Evolutionary conservation across 2,113 vertebrate species (phyloP).

Genomic region (Oreocharis arfaki): DNA sequence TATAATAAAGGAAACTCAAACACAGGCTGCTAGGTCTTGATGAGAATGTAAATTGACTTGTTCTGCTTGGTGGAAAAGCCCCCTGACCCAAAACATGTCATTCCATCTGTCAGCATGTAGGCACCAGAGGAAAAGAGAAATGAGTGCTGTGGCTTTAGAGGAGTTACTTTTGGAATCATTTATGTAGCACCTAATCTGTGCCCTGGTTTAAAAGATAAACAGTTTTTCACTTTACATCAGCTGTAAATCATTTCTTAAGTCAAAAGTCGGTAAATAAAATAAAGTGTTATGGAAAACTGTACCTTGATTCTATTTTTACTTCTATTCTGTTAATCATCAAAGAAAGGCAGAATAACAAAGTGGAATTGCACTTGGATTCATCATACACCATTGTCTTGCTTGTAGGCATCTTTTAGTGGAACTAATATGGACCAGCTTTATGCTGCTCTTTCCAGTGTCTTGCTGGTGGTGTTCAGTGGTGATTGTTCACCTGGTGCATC

Average conservation of each 20-base stretch:
- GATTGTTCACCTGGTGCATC: not conserved
- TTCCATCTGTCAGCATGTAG: constrained; percentile 37
- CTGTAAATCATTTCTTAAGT: not conserved
- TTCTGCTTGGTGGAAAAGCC: constrained; percentile 56
- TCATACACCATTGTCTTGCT: not conserved
- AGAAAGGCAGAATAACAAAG: not conserved
- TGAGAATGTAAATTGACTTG: constrained; percentile 59
- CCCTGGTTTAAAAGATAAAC: not conserved
- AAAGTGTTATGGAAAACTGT: not conserved
- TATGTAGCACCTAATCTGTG: constrained; percentile 16
- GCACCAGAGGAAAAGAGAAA: constrained; percentile 38
- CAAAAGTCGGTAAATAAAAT: not conserved
- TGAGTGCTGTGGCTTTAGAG: not conserved
- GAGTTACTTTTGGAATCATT: constrained; percentile 28
- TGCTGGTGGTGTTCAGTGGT: not conserved
- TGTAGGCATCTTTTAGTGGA: not conserved
- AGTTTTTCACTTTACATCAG: not conserved
- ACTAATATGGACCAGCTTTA: not conserved
- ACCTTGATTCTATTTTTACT: not conserved
- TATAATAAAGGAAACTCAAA: constrained; percentile 30
- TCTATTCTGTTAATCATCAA: not conserved
- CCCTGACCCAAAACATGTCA: constrained; percentile 46
- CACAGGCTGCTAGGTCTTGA: constrained; percentile 51
- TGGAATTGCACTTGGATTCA: not conserved
- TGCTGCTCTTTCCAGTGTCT: not conserved